Percentiles rank a stretch among this genome's conserved stretches.
These are phyloP conservation scores for Leptodactylus fallax DNA, from an alignment of 2,797 vertebrate species.

Conservation along the genomic window DNA sequence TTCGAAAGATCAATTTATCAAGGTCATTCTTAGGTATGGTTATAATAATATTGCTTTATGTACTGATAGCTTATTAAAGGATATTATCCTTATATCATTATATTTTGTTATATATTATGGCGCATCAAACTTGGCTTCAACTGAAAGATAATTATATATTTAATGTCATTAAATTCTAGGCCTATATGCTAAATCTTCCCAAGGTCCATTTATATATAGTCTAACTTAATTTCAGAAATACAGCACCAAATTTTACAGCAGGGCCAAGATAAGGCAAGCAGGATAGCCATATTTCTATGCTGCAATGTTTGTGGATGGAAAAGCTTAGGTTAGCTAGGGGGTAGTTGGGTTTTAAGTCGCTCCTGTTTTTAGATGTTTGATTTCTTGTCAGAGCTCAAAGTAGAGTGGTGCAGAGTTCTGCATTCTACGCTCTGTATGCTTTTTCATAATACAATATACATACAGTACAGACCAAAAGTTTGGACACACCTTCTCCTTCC, in stretches of 20 bases:
- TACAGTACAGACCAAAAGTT: too few relatives aligned
- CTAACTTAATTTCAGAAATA: not conserved
- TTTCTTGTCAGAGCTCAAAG: too few relatives aligned
- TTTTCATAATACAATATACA: too few relatives aligned
- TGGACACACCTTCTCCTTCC: too few relatives aligned
- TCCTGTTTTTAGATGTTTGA: too few relatives aligned
- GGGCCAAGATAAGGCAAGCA: too few relatives aligned
- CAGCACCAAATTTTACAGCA: not conserved
- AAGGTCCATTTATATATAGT: not conserved
- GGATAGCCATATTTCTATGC: too few relatives aligned
- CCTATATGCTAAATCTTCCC: not conserved
- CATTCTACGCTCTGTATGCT: too few relatives aligned
- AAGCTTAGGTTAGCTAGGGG: too few relatives aligned
- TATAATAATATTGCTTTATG: not conserved
- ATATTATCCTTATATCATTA: not conserved
- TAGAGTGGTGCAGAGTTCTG: too few relatives aligned
- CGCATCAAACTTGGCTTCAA: not conserved
- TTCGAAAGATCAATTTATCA: not conserved
- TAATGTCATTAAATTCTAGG: not conserved
- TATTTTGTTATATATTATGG: not conserved
- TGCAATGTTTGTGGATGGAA: too few relatives aligned
- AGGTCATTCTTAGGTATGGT: not conserved
- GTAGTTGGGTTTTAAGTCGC: too few relatives aligned
- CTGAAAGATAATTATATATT: not conserved
- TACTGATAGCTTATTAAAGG: not conserved